Evolutionary conservation across 1,140 invertebrate genomes (phyloP).

Genomic region (Antheraea pernyi): DNA sequence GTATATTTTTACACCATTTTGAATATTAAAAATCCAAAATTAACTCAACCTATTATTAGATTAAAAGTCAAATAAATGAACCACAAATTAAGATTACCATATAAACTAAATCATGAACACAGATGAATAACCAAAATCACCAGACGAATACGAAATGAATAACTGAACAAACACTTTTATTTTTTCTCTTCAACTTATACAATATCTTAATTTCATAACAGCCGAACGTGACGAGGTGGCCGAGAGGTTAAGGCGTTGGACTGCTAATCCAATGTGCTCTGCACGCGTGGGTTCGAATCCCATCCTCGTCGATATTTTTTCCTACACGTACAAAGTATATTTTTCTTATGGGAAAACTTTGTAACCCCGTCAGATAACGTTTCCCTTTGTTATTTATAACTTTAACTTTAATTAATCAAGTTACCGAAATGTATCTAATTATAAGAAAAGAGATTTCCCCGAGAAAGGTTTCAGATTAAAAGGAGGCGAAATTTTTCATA

Average conservation of each 20-base stretch:
- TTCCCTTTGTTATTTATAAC: constrained; percentile 6
- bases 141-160: background rate
- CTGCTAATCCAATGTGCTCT: constrained; percentile 86
- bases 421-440: constrained; percentile 16
- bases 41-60: too few species aligned
- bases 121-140: too few species aligned
- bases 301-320: constrained; percentile 86
- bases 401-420: constrained; percentile 16
- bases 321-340: background rate
- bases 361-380: background rate
- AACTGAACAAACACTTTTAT: constrained; percentile 12
- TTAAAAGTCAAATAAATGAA: too few species aligned
- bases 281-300: constrained; percentile 94
- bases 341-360: background rate
- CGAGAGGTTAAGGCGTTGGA: constrained; percentile 95
- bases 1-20: too few species aligned
- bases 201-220: constrained; percentile 28
- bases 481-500: constrained; percentile 5
- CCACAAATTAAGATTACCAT: too few species aligned
- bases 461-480: constrained; percentile 8
- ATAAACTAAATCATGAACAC: too few species aligned
- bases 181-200: constrained; percentile 1
- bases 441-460: constrained; percentile 7
- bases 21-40: too few species aligned
- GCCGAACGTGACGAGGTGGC: constrained; percentile 86